A percentile compares a stretch with the other conserved stretches of the same genome.
These are phyloP conservation scores for Oreohelix idahoensis DNA, from an alignment of 1,140 invertebrate species.

Conservation along the genomic window DNA sequence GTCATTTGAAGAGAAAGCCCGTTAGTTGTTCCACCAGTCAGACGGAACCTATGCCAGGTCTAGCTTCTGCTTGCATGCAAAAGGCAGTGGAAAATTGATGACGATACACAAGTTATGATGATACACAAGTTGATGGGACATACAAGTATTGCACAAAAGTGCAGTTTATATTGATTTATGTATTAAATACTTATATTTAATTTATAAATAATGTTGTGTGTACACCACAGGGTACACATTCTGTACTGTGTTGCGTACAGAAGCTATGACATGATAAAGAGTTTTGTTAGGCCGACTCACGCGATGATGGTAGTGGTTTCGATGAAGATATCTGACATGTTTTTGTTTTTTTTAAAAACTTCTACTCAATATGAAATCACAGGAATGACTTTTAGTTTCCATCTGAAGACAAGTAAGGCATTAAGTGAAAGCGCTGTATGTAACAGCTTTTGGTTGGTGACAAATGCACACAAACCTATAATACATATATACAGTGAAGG, in stretches of 20 bases:
- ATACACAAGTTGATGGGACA: too few species aligned
- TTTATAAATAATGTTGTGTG: too few species aligned
- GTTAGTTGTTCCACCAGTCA: background rate
- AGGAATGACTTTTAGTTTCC: background rate
- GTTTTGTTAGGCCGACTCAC: background rate
- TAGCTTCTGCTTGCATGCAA: background rate
- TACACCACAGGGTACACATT: too few species aligned
- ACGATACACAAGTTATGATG: too few species aligned
- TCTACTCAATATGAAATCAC: background rate
- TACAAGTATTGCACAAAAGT: too few species aligned
- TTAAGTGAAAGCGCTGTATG: background rate
- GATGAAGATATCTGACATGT: background rate
- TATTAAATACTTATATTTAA: too few species aligned
- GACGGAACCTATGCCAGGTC: conserved; percentile 2
- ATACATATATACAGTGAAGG: background rate
- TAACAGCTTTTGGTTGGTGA: background rate
- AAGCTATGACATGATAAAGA: too few species aligned
- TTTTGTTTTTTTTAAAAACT: background rate
- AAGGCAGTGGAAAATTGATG: too few species aligned
- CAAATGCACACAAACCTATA: background rate
- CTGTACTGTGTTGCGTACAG: too few species aligned
- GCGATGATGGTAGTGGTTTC: background rate
- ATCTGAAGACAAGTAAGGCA: background rate
- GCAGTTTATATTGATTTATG: too few species aligned
- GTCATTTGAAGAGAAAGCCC: conserved; percentile 22